Percentiles rank a stretch among this genome's conserved stretches.
Evolutionary conservation across 2,797 vertebrate species (phyloP).

Genomic region (Halcyon chelicuti): DNA sequence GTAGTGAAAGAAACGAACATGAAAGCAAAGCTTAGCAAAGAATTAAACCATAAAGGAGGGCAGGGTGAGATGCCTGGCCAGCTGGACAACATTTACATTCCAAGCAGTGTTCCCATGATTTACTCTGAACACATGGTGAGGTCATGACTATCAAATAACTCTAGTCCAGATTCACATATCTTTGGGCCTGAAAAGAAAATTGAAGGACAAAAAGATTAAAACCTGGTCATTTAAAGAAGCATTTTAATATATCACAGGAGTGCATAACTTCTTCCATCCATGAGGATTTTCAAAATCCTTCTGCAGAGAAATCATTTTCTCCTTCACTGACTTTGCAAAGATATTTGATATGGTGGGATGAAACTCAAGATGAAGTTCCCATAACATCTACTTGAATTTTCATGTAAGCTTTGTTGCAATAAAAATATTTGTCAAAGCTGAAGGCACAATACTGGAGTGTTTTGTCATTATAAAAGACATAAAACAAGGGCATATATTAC

Average conservation of each 20-base stretch:
- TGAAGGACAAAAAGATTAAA: conserved; percentile 14
- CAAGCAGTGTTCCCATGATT: conserved; percentile 39
- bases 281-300: neutral
- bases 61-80: conserved; percentile 34
- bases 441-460: neutral
- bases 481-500: neutral
- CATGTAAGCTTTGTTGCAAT: neutral
- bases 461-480: conserved; percentile 27
- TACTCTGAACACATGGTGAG: conserved; percentile 46
- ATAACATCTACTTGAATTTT: conserved; percentile 9
- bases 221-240: neutral
- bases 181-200: neutral
- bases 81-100: conserved; percentile 57
- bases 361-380: conserved; percentile 13
- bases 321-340: conserved; percentile 15
- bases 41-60: conserved; percentile 9
- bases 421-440: conserved; percentile 42
- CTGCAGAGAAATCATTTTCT: conserved; percentile 9
- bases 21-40: conserved; percentile 8
- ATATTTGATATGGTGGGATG: conserved; percentile 31
- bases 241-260: conserved; percentile 14
- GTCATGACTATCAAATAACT: conserved; percentile 45
- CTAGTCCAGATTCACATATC: neutral
- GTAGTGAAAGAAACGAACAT: neutral
- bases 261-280: neutral